phyloP scores from a whole-genome alignment of 1,140 invertebrate genomes.

The Drosophila hydei region DNA sequence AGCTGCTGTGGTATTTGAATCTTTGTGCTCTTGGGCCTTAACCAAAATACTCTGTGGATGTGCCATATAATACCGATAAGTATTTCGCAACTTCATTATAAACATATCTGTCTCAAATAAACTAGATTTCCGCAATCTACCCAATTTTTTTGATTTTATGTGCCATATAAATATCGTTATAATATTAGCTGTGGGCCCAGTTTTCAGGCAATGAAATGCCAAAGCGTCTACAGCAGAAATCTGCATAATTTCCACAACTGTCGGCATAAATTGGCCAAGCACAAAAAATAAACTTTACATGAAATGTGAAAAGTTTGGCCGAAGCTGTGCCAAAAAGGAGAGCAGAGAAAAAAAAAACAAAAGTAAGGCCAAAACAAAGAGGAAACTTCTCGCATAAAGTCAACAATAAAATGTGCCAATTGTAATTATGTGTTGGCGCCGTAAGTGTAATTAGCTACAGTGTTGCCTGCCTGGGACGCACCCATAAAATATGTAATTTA shows the following conservation, averaged over 20 bases:
- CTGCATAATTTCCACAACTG: conserved; percentile 64
- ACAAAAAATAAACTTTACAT: conserved; percentile 56
- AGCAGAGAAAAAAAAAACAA: neutral
- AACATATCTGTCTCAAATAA: no score
- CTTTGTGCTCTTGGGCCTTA: no score
- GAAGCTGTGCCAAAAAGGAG: conserved; percentile 43
- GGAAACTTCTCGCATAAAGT: conserved; percentile 67
- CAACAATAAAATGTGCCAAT: conserved; percentile 72
- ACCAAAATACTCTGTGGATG: no score
- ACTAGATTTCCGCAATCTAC: no score
- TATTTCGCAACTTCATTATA: no score
- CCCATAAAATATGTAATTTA: conserved; percentile 48
- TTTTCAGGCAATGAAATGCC: conserved; percentile 34
- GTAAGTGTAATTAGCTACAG: conserved; percentile 64
- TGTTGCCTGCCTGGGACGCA: conserved; percentile 10
- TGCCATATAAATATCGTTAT: conserved; percentile 9
- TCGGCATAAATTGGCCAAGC: conserved; percentile 59
- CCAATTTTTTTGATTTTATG: neutral
- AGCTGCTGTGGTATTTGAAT: no score
- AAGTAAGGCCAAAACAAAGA: neutral
- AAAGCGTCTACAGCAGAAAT: conserved; percentile 21
- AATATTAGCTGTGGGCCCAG: conserved; percentile 6
- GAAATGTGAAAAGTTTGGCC: conserved; percentile 65
- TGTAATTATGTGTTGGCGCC: conserved; percentile 62
- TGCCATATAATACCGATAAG: no score